These are phyloP conservation scores for Miltochrista miniata DNA, from an alignment of 2,888 invertebrate genomes.

Conservation along the genomic window DNA sequence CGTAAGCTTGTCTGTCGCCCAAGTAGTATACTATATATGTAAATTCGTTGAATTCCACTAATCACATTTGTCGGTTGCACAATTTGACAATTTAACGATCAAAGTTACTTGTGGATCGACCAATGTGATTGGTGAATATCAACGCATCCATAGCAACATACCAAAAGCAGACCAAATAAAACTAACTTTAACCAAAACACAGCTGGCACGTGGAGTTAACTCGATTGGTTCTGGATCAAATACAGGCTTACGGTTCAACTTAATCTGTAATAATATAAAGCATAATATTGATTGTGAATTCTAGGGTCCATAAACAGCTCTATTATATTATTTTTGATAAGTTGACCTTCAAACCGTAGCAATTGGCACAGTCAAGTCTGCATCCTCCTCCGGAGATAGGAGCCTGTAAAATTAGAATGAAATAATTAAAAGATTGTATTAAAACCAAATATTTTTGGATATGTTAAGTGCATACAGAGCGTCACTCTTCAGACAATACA, in stretches of 20 bases:
- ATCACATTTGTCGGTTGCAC: too few relatives aligned
- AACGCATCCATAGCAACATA: background rate
- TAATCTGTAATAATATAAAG: conserved; percentile 48
- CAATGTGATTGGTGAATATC: background rate
- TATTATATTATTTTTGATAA: background rate
- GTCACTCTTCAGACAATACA: too few relatives aligned
- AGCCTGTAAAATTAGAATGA: conserved; percentile 20
- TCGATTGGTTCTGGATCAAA: conserved; percentile 55
- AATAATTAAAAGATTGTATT: too few relatives aligned
- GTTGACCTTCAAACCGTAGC: conserved; percentile 57
- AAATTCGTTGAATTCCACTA: too few relatives aligned
- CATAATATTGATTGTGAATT: background rate
- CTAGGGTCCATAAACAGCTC: too few relatives aligned
- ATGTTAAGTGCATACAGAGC: too few relatives aligned
- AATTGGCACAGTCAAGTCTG: conserved; percentile 44
- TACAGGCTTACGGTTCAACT: conserved; percentile 52
- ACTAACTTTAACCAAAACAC: conserved; percentile 60
- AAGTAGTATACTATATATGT: too few relatives aligned
- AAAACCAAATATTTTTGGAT: too few relatives aligned
- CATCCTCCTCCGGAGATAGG: conserved; percentile 42
- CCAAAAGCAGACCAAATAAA: background rate
- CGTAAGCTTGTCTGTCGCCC: too few relatives aligned
- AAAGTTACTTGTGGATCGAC: background rate
- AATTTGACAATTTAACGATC: too few relatives aligned
- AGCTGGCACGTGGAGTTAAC: conserved; percentile 67